Conservation (phyloP, 2,113 vertebrate species). For the Esox niger region DNA sequence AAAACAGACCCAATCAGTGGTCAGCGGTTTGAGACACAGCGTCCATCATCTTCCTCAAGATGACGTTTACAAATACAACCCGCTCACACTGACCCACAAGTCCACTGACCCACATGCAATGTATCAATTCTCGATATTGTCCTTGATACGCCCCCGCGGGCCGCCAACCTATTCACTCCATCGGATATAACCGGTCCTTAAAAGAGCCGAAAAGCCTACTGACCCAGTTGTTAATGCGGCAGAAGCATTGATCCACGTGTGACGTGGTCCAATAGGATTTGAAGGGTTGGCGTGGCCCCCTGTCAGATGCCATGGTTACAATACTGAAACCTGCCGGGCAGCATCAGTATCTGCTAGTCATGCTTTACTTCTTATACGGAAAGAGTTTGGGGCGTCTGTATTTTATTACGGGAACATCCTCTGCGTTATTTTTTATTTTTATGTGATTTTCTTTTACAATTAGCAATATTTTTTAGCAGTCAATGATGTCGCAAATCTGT, state of each 20-base stretch:
- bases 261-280: not conserved
- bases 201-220: not conserved
- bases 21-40: no score
- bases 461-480: no score
- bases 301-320: not conserved
- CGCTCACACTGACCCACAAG: not conserved
- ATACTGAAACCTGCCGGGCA: not conserved
- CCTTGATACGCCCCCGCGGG: not conserved
- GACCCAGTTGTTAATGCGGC: not conserved
- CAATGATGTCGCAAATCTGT: no score
- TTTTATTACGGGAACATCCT: no score
- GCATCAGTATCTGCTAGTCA: no score
- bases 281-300: not conserved
- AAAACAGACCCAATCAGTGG: no score
- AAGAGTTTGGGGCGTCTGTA: no score
- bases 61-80: not conserved
- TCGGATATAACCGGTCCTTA: not conserved
- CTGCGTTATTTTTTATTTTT: no score
- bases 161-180: not conserved
- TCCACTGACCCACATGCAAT: not conserved
- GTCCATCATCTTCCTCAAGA: no score
- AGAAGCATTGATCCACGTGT: not conserved
- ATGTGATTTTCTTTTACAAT: no score
- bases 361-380: no score
- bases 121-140: not conserved